These are phyloP conservation scores for Trachymyrmex cornetzi DNA, from an alignment of 1,140 invertebrate species.

Conservation along the genomic window DNA sequence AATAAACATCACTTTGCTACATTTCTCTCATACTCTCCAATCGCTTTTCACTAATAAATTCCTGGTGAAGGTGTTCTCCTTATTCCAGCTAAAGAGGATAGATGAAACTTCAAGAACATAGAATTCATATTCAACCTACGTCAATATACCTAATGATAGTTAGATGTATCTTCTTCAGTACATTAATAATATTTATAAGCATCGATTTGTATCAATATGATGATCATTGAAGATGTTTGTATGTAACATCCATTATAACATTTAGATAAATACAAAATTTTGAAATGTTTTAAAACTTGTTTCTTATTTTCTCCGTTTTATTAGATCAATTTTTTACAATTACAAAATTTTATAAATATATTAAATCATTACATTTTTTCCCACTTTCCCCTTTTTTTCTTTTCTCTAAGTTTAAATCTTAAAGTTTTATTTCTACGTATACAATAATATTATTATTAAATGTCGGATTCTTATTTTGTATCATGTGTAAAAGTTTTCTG, in stretches of 20 bases:
- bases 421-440: neutral
- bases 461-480: too few relatives aligned
- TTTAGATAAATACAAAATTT: neutral
- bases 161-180: neutral
- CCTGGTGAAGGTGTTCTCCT: conserved; percentile 72
- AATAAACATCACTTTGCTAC: conserved; percentile 8
- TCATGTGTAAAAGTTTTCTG: neutral
- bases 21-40: conserved; percentile 31
- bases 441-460: neutral
- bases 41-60: conserved; percentile 67
- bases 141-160: neutral
- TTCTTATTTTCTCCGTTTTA: neutral
- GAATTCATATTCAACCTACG: conserved; percentile 41
- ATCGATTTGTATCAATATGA: neutral
- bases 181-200: neutral
- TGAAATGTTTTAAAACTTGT: neutral
- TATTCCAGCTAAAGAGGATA: conserved; percentile 24
- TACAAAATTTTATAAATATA: neutral
- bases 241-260: neutral
- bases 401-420: neutral
- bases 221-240: neutral
- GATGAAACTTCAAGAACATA: neutral
- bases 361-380: neutral
- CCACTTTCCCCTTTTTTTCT: neutral
- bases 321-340: neutral